A percentile compares a stretch with the other conserved stretches of the same genome.
Conservation (phyloP, 2,888 invertebrate genomes). For the Digitonthophagus gazella region DNA sequence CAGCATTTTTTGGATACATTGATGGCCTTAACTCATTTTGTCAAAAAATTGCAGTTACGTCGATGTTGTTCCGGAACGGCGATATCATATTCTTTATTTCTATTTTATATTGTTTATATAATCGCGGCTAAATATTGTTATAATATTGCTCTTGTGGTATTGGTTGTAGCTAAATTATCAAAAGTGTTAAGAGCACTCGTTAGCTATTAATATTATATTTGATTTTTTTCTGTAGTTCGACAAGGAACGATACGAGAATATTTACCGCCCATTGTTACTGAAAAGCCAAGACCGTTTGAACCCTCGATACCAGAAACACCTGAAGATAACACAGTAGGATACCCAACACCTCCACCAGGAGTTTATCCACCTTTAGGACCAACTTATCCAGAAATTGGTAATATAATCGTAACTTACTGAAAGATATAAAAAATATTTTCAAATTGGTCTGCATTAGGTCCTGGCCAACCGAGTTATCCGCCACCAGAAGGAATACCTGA, state of each 20-base stretch:
- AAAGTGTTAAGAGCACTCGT: conserved; percentile 8
- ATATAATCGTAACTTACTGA: neutral
- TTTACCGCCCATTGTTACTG: conserved; percentile 60
- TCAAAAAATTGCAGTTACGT: no score
- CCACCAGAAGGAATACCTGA: neutral
- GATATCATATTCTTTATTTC: no score
- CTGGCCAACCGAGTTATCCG: neutral
- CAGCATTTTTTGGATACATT: no score
- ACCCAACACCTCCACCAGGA: conserved; percentile 40
- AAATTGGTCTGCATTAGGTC: neutral
- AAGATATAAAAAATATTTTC: neutral
- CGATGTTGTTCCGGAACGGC: no score
- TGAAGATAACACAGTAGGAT: conserved; percentile 36
- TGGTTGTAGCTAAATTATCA: neutral
- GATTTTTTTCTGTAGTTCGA: conserved; percentile 56
- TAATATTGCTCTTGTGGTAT: neutral
- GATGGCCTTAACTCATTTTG: no score
- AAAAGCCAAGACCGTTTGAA: conserved; percentile 70
- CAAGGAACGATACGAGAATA: conserved; percentile 59
- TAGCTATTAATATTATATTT: no score
- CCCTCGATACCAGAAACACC: conserved; percentile 45
- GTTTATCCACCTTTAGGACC: conserved; percentile 29
- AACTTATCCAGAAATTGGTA: neutral
- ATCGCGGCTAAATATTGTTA: no score
- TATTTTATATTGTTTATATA: no score